Evolutionary conservation across 92 coral and sea anemone species (phyloP).

Genomic region (Montipora capitata): DNA sequence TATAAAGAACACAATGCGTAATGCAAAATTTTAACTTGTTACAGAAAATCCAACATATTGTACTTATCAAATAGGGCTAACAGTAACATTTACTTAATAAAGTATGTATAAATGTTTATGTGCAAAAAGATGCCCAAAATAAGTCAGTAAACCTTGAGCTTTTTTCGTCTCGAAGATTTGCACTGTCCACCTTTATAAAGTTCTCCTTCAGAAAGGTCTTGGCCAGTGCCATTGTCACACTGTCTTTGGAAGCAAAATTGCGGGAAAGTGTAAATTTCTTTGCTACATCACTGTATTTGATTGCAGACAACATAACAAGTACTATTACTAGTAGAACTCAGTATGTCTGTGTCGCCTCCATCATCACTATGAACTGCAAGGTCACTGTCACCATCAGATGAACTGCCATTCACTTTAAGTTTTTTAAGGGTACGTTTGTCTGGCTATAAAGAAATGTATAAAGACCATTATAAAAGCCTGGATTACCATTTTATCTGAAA

Average conservation of each 20-base stretch:
- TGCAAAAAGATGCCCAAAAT: constrained; percentile 22
- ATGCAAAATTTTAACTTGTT: constrained; percentile 9
- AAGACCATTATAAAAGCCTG: background rate
- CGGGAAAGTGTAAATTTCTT: constrained; percentile 41
- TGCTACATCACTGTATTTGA: constrained; percentile 43
- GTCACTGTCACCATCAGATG: background rate
- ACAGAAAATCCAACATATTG: background rate
- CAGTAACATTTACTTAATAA: constrained; percentile 12
- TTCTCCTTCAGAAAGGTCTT: constrained; percentile 38
- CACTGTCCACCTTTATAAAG: constrained; percentile 9
- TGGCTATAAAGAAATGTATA: background rate
- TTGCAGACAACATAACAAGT: constrained; percentile 46
- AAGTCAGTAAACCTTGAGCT: constrained; percentile 44
- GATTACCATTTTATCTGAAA: background rate
- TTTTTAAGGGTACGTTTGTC: constrained; percentile 19
- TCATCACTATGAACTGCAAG: background rate
- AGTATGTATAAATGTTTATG: constrained; percentile 18
- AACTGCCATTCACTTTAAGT: constrained; percentile 6
- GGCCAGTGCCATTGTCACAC: constrained; percentile 23
- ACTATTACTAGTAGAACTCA: background rate
- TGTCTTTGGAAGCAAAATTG: constrained; percentile 39
- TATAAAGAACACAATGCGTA: constrained; percentile 8
- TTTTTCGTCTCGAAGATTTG: constrained; percentile 34
- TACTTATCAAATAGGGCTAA: too few species aligned
- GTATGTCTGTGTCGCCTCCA: constrained; percentile 21